Conservation (phyloP, 2,113 vertebrate species). For the Myiagra hebetior region DNA sequence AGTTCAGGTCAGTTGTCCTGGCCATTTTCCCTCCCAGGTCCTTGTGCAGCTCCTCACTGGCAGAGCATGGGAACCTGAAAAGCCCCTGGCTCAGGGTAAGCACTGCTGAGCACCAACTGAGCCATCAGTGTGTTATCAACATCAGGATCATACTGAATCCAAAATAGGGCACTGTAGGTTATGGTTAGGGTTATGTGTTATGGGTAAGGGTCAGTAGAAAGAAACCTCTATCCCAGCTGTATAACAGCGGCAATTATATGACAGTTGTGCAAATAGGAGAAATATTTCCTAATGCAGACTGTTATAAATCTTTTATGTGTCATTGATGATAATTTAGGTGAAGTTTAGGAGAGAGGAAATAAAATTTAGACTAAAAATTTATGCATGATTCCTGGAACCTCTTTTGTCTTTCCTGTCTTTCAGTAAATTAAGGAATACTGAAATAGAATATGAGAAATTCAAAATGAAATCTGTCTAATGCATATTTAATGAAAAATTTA, state of each 20-base stretch:
- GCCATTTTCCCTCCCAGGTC: not conserved
- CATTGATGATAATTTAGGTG: not conserved
- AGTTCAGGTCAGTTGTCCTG: not conserved
- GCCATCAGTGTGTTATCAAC: not conserved
- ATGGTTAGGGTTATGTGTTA: not conserved
- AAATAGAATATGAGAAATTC: not conserved
- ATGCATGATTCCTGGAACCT: not conserved
- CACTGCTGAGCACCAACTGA: not conserved
- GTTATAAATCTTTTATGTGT: not conserved
- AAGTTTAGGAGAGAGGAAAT: not conserved
- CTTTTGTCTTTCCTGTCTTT: not conserved
- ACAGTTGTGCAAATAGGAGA: not conserved
- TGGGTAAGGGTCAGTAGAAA: not conserved
- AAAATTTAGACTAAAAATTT: not conserved
- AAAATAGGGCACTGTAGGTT: too few relatives aligned
- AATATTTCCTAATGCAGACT: not conserved
- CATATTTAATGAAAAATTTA: not conserved
- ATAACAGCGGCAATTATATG: not conserved
- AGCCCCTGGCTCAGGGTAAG: not conserved
- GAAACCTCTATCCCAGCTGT: not conserved
- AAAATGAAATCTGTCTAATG: not conserved
- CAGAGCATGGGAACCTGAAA: not conserved
- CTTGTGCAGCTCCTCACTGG: not conserved
- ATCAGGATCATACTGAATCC: not conserved
- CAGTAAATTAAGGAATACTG: not conserved